Conservation (phyloP, 2,888 invertebrate species). For the Argyresthia goedartella region DNA sequence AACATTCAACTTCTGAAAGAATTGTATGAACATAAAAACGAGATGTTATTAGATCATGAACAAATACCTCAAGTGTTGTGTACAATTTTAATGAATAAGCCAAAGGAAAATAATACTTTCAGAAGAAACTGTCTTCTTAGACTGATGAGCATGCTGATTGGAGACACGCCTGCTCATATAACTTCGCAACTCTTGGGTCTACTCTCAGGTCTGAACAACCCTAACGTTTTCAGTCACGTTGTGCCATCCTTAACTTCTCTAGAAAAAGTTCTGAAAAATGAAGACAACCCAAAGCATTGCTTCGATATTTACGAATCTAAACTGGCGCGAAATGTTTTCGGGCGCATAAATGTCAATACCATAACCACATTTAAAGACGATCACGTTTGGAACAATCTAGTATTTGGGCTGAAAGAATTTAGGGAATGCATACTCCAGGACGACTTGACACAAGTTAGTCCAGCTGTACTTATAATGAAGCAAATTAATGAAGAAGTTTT, state of each 20-base stretch:
- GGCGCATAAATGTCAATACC: slow-evolving; percentile 66
- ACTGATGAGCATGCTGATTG: slow-evolving; percentile 40
- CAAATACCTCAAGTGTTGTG: slow-evolving; percentile 75
- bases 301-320: slow-evolving; percentile 64
- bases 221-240: slow-evolving; percentile 48
- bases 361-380: slow-evolving; percentile 45
- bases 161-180: slow-evolving; percentile 50
- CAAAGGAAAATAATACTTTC: slow-evolving; percentile 47
- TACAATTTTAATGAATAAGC: slow-evolving; percentile 70
- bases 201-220: slow-evolving; percentile 52
- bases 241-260: slow-evolving; percentile 31
- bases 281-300: slow-evolving; percentile 26
- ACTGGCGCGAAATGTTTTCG: slow-evolving; percentile 65
- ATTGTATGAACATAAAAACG: slow-evolving; percentile 60
- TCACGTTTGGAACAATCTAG: slow-evolving; percentile 72
- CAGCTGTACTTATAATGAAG: slow-evolving; percentile 65
- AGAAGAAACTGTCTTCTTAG: slow-evolving; percentile 43
- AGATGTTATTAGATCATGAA: slow-evolving; percentile 75
- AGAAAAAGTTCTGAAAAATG: slow-evolving; percentile 30
- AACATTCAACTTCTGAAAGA: slow-evolving; percentile 58
- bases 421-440: slow-evolving; percentile 50
- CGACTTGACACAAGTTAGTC: slow-evolving; percentile 38
- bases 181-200: slow-evolving; percentile 58
- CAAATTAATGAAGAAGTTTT: slow-evolving; percentile 71
- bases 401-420: slow-evolving; percentile 63